Base-by-base conservation (phyloP, 2,113 vertebrate species). In the Bucco capensis region DNA sequence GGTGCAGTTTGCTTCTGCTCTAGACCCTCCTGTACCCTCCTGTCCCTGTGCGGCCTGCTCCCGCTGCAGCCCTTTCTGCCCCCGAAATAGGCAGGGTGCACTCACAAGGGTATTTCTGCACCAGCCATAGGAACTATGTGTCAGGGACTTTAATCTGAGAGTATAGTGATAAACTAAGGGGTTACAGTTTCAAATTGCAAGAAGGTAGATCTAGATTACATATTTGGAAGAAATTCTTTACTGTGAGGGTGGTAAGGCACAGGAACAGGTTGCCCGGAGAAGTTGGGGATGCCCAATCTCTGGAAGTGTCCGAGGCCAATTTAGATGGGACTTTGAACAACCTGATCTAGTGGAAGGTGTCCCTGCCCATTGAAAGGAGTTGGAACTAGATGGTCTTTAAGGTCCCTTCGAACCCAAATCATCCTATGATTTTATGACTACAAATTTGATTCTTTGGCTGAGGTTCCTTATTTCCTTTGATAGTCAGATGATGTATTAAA, bases 401-500 rank as follows among this genome's bases (percentile, higher is more conserved):
- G 56, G 56, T 58, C 22, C 14, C 33, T 35, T 60, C 33, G 23
- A 60, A 60, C 33, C 33, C 57, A 60, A 60, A 37, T 13, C 33
- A 37, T 60, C 21, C 56, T 15, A 35, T 58, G 57, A 37, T 60
- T 21, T n/a, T 15, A 35, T 58, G 57, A 60, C 62, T 18, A 4
- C 31, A 2, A 0, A 4, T 8, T 30, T 1, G n/a, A 42, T 24
- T 38, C n/a, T 50, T 31, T 7, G 23, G 73, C 56, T 21, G 73
- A 31, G 15, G 35, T 5, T 24, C 72, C 0, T 6, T 4, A 27
- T 1, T 49, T 31, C 82, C 58, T n/a, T 22, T 5, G 74, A 2
- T 9, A 3, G 44, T 15, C 37, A 11, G 30, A 28, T 1, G n/a
- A 57, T 9, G 28, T 77, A 1, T 1, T 12, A 9, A n/a, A 9